Evolutionary conservation across 2,113 vertebrate genomes (phyloP), one percentile per base, ranked within the genome.

Genomic region (Cryptomyrus ogoouensis): DNA sequence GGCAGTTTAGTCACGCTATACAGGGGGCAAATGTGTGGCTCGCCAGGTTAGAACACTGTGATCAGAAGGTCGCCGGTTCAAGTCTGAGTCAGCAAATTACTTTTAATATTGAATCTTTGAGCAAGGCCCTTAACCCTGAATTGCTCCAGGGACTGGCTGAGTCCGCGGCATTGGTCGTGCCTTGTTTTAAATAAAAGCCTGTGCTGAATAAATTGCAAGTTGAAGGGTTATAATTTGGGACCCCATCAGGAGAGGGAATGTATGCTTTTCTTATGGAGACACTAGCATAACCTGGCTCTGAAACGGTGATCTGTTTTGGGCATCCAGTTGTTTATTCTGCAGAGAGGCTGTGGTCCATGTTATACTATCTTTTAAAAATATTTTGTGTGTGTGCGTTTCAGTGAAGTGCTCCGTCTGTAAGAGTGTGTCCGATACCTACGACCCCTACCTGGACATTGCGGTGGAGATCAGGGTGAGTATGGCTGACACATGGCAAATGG

Each of bases 401-500:
- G 98, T 99, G 92, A 98, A 97, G 92, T 99, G 98, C 92, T 97
- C 95, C 0, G 92, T 97, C 93, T 99, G 98, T 94, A 98, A 97
- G 95, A 97, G 96, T 44, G 97, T 98, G 90, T 99, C 98, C 0
- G 98, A 99, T 92, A 99, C 98, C 0, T 99, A 98, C 0, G 98
- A 99, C 89, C 98, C 98, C 19, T 98, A 96, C 92, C 92, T 99
- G 96, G 98, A 99, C 83, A 94, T 99, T 7, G 96, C 98, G 0
- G 94, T 99, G 92, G 98, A 99, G 94, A 98, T 99, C 24, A 94
- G 96, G 97, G 98, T 99, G 96, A 0, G 94, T 92, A 4, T 47
- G 19, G 4, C 49, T 52, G 53, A 84, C 90, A 6, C 0, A 44
- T 87, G 17, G 47, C 50, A 87, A 31, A 35, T 17, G 6, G 46